Evolutionary conservation across 2,888 invertebrate genomes (phyloP).

Genomic region (Abrostola tripartita): DNA sequence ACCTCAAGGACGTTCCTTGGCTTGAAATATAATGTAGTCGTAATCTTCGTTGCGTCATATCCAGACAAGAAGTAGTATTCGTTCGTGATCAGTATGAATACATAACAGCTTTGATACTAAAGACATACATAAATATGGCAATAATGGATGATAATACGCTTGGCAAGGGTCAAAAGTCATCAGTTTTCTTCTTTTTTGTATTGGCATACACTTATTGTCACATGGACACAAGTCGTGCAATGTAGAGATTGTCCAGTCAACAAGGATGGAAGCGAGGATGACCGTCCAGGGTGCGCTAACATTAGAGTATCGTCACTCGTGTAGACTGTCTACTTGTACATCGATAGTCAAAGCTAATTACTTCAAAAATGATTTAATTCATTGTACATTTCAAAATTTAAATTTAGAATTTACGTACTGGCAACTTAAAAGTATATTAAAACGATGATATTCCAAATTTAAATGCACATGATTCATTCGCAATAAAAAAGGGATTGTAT

Average conservation of each 20-base stretch:
- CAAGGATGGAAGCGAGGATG: too few species aligned
- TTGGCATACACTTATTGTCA: too few species aligned
- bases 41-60: constrained; percentile 9
- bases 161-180: too few species aligned
- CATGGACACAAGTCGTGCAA: too few species aligned
- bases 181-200: too few species aligned
- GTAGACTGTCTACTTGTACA: too few species aligned
- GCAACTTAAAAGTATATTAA: neutral
- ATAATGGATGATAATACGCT: neutral
- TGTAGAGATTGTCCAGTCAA: too few species aligned
- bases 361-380: too few species aligned
- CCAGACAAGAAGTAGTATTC: constrained; percentile 6
- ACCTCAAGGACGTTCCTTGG: constrained; percentile 41
- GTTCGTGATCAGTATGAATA: constrained; percentile 4
- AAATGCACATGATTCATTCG: constrained; percentile 8
- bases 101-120: neutral
- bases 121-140: neutral
- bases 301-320: too few species aligned
- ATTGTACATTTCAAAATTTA: neutral
- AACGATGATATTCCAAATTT: constrained; percentile 11
- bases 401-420: neutral
- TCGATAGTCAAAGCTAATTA: too few species aligned
- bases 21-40: constrained; percentile 8
- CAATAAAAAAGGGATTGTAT: constrained; percentile 12
- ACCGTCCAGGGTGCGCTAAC: too few species aligned